phyloP scores from a whole-genome alignment of 2,888 invertebrate genomes.

The Heteromurus nitidus region DNA sequence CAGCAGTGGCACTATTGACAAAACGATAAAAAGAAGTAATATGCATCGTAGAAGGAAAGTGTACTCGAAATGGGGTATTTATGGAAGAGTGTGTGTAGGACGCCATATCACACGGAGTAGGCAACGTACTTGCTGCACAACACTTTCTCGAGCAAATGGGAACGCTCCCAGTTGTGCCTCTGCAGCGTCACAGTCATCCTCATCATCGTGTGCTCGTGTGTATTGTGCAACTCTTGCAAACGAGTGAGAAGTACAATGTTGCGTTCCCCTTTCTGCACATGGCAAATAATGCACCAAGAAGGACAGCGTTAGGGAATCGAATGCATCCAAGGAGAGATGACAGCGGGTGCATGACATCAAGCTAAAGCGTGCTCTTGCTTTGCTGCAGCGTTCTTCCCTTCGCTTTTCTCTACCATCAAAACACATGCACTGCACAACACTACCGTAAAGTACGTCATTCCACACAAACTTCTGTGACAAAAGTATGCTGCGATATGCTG shows the following conservation, averaged over 20 bases:
- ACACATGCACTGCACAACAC: neutral
- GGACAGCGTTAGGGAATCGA: slow-evolving; percentile 4
- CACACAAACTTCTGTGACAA: neutral
- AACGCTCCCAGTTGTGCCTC: neutral
- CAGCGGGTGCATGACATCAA: slow-evolving; percentile 52
- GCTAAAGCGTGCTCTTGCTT: neutral
- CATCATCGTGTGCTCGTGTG: neutral
- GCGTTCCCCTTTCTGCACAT: slow-evolving; percentile 42
- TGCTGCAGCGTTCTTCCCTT: neutral
- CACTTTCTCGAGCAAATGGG: neutral
- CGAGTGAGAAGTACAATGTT: slow-evolving; percentile 3
- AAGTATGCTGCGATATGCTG: neutral
- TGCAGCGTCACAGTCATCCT: neutral
- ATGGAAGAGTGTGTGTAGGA: neutral
- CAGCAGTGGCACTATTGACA: slow-evolving; percentile 31
- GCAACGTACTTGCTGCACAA: slow-evolving; percentile 49
- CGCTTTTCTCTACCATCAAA: neutral
- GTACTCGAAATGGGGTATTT: neutral
- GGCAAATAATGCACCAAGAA: slow-evolving; percentile 32
- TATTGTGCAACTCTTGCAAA: too few relatives aligned
- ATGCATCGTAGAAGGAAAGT: neutral
- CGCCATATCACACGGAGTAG: neutral
- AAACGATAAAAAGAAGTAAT: neutral
- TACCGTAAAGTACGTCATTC: slow-evolving; percentile 46
- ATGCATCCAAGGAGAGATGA: slow-evolving; percentile 51